A percentile compares a stretch with the other conserved stretches of the same genome.
phyloP scores from a whole-genome alignment of 2,113 vertebrate species.

The Sorex araneus region DNA sequence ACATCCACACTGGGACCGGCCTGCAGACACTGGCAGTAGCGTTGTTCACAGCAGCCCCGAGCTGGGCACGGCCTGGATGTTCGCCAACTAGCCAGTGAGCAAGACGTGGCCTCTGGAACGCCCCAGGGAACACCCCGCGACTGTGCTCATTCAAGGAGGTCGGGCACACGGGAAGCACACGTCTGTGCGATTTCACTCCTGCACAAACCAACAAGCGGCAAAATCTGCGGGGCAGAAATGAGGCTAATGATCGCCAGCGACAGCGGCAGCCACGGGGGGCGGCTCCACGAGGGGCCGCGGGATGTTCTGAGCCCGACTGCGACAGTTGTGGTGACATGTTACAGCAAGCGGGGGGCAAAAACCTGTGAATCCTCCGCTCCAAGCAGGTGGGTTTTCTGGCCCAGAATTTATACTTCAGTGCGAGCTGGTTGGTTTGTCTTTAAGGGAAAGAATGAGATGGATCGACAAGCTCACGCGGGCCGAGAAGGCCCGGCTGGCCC shows the following conservation, averaged over 20 bases:
- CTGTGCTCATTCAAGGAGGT: no score
- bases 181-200: no score
- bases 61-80: constrained; percentile 46
- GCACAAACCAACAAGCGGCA: no score
- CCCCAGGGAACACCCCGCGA: no score
- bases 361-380: background rate
- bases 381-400: background rate
- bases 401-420: background rate
- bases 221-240: no score
- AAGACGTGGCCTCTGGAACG: background rate
- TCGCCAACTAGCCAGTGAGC: background rate
- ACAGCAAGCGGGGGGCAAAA: constrained; percentile 26
- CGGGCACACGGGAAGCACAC: no score
- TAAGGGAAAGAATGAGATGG: constrained; percentile 33
- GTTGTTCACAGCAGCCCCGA: constrained; percentile 16
- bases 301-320: constrained; percentile 3
- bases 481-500: background rate
- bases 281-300: background rate
- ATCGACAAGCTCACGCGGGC: background rate
- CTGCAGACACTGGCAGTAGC: background rate
- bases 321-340: background rate
- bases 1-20: background rate
- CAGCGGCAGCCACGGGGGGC: no score
- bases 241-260: no score
- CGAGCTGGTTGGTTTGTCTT: background rate